Percentiles rank a stretch among this genome's conserved stretches.
phyloP scores from a whole-genome alignment of 2,113 vertebrate species.

The Labeo catla region DNA sequence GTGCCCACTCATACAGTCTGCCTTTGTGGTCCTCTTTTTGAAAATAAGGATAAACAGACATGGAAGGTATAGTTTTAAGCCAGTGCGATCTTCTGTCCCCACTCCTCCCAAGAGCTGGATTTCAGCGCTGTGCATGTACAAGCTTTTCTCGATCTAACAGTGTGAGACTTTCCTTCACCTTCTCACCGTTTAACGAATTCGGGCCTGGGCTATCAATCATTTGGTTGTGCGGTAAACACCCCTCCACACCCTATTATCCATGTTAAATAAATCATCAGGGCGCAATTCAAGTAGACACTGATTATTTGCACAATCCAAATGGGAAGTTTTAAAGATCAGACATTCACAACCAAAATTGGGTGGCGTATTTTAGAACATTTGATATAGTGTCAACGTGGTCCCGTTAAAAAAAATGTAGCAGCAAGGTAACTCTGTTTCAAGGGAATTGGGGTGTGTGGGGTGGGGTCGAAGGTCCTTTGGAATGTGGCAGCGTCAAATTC shows the following conservation, averaged over 20 bases:
- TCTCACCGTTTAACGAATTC: not conserved
- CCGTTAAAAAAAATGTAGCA: not conserved
- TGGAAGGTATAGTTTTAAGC: constrained; percentile 24
- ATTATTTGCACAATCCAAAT: not conserved
- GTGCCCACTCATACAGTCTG: constrained; percentile 58
- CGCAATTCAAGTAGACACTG: not conserved
- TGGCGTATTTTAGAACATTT: too few relatives aligned
- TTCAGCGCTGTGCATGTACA: constrained; percentile 26
- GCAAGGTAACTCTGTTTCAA: not conserved
- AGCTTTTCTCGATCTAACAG: constrained; percentile 22
- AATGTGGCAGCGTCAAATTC: constrained; percentile 28
- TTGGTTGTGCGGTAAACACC: not conserved
- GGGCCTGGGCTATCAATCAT: not conserved
- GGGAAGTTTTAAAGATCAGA: not conserved
- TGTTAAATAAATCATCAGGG: not conserved
- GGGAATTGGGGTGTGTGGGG: not conserved
- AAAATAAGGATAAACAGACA: not conserved
- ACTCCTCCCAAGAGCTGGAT: not conserved
- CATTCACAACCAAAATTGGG: not conserved
- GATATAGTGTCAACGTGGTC: not conserved
- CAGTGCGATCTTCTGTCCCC: not conserved
- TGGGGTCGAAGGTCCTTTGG: not conserved
- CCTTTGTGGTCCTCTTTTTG: constrained; percentile 59
- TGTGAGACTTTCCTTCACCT: not conserved
- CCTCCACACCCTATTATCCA: constrained; percentile 28